Base-by-base conservation (phyloP, 2,797 vertebrate species). In the Knipowitschia caucasica region DNA sequence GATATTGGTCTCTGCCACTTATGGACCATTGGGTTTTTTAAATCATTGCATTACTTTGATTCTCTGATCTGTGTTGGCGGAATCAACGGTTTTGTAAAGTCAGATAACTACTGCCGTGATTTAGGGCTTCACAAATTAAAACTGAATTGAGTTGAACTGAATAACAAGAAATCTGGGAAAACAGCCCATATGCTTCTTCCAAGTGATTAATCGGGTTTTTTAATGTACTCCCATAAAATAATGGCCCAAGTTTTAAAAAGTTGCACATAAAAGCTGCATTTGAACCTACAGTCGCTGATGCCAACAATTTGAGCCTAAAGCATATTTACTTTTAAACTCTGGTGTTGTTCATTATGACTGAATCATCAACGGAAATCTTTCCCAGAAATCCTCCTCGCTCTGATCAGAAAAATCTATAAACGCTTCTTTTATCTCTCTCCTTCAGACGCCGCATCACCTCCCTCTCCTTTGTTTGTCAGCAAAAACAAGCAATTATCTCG, bases 401-500 rank as follows among this genome's bases (percentile, higher is more conserved):
- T 56, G 33, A 62, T 76, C 39, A 74, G 69, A 79, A 54, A 73
- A 26, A 55, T 65, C 51, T 67, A 50, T 58, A 31, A 56, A 39
- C 34, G 14, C 63, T 26, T 26, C 17, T 47, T 8, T 60, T 51
- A 43, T 46, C 39, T 24, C 45, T 26, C 29, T 25, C 15, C n/a
- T 26, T 25, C 56, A 52, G 34, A 64, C 58, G 56, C 61, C 64
- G 52, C 40, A 47, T 75, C 74, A 56, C 65, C 67, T 64, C 55
- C 55, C 81, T 62, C n/a, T 77, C 43, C 60, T 24, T 77, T 80
- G 81, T 78, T 61, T 44, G 59, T 31, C 10, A 30, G 60, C 62
- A 64, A 77, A 79, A 75, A 74, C 73, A 56, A 50, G 60, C 33
- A 65, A 78, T 84, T 75, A 76, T 64, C 46, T 67, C 34, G n/a